These are phyloP conservation scores for Lamellibrachia luymesi DNA, from an alignment of 1,140 invertebrate species.

Conservation along the genomic window DNA sequence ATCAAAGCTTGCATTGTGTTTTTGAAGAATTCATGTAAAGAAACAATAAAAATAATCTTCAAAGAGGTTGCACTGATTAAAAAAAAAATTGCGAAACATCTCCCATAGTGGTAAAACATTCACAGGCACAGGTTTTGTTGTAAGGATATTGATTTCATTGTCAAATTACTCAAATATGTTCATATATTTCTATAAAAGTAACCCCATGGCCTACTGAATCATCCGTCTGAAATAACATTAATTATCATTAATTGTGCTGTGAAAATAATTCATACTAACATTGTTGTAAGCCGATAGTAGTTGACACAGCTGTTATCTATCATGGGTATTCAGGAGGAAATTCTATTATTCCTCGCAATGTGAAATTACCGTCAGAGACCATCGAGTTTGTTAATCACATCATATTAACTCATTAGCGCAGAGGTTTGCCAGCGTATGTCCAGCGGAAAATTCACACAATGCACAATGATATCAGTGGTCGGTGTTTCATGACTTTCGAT, in stretches of 20 bases:
- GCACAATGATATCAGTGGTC: not conserved
- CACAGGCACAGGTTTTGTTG: not conserved
- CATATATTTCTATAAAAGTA: not conserved
- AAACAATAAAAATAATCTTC: not conserved
- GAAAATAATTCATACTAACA: not conserved
- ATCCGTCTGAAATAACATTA: not conserved
- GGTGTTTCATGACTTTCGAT: not conserved
- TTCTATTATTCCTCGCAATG: not conserved
- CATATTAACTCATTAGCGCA: not conserved
- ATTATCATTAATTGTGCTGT: not conserved
- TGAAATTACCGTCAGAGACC: not conserved
- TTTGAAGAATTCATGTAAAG: no score
- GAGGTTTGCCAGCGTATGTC: not conserved
- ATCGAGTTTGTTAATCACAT: not conserved
- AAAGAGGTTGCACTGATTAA: not conserved
- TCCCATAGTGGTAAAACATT: not conserved
- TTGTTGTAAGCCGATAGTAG: not conserved
- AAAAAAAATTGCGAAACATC: not conserved
- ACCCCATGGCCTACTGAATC: not conserved
- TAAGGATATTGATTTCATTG: not conserved
- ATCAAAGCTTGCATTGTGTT: no score
- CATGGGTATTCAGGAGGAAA: not conserved
- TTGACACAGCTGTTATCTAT: not conserved
- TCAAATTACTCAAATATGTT: not conserved
- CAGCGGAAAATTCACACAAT: not conserved